Percentiles rank a stretch among this genome's conserved stretches.
These are phyloP conservation scores for Monodelphis domestica DNA, from an alignment of 2,797 vertebrate genomes.

Conservation along the genomic window DNA sequence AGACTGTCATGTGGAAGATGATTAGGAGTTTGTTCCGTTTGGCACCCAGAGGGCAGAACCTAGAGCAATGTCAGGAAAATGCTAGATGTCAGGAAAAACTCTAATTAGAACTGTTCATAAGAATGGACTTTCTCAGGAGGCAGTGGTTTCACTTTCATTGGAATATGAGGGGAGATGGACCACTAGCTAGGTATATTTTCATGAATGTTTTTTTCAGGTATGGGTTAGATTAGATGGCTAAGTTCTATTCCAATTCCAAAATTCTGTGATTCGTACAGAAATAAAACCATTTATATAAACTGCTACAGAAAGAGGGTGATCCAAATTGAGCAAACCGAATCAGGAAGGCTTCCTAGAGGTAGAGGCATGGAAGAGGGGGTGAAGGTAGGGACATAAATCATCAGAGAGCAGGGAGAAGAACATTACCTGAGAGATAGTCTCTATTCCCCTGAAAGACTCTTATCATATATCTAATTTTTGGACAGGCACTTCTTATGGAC, in stretches of 20 bases:
- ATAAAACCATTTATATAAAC: not conserved
- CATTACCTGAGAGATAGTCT: not conserved
- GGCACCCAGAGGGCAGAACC: not conserved
- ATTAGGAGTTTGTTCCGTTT: constrained; percentile 2
- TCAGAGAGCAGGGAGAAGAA: not conserved
- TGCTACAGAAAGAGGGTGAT: not conserved
- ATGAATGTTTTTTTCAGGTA: not conserved
- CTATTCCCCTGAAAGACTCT: not conserved
- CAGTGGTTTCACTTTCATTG: not conserved
- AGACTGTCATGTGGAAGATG: not conserved
- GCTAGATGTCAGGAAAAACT: not conserved
- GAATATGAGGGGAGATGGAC: not conserved
- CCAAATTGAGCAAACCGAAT: not conserved
- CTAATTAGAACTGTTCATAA: not conserved
- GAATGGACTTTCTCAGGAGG: not conserved
- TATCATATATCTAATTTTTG: not conserved
- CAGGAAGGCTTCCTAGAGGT: not conserved
- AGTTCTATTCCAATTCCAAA: not conserved
- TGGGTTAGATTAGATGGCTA: not conserved
- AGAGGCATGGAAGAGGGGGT: not conserved
- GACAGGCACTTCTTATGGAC: not conserved
- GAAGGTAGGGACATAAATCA: not conserved
- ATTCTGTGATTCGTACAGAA: not conserved
- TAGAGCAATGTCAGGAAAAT: not conserved
- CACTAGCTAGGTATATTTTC: not conserved